phyloP scores from a whole-genome alignment of 2,888 invertebrate genomes.

The Amphipyra berbera region DNA sequence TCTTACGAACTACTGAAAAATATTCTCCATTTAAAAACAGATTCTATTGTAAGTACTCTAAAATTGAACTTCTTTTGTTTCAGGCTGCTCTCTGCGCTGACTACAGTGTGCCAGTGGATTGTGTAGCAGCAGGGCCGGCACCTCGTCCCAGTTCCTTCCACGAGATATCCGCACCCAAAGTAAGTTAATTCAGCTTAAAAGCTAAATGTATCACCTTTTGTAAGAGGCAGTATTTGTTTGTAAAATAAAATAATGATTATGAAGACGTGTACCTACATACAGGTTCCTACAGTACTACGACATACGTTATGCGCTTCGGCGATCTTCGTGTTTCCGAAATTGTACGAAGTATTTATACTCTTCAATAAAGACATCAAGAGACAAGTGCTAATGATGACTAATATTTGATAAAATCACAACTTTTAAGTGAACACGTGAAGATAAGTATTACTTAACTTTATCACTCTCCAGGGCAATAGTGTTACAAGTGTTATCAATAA shows the following conservation, averaged over 20 bases:
- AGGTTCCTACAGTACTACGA: no score
- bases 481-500: conserved; percentile 18
- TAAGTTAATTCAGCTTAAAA: conserved; percentile 67
- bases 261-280: no score
- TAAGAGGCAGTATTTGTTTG: no score
- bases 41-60: not conserved
- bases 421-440: not conserved
- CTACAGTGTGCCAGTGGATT: conserved; percentile 96
- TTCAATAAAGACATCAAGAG: no score
- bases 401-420: conserved; percentile 9
- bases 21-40: not conserved
- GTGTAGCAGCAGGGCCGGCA: conserved; percentile 92
- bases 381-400: not conserved
- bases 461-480: conserved; percentile 7
- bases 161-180: conserved; percentile 86
- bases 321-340: no score
- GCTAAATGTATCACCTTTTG: no score
- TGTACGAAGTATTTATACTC: no score
- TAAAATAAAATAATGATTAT: no score
- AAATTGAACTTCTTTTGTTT: conserved; percentile 66
- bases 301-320: no score
- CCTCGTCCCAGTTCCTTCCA: conserved; percentile 91
- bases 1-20: no score
- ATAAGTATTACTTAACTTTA: conserved; percentile 19
- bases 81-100: conserved; percentile 96